Evolutionary conservation across 30 jellyfish, hydroid and myxozoan genomes (phyloP).

Genomic region (Haliclystus octoradiatus): DNA sequence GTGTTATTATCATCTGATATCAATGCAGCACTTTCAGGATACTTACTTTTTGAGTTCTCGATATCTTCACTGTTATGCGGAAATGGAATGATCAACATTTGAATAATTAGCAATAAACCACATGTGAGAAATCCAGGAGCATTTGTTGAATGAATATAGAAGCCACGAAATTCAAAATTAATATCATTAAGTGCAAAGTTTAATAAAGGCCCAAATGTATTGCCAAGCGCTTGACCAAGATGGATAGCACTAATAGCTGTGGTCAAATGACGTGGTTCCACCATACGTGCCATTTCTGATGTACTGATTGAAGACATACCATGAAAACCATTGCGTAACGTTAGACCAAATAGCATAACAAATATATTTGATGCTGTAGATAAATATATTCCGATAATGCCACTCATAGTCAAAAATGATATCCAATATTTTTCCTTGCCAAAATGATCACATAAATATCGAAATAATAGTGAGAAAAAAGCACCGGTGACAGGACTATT

Average conservation of each 20-base stretch:
- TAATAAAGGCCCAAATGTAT: neutral
- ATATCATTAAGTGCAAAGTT: neutral
- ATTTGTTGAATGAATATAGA: neutral
- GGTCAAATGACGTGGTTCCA: neutral
- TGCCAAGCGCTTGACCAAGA: neutral
- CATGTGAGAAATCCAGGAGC: neutral
- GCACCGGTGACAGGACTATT: too few species aligned
- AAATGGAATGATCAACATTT: neutral
- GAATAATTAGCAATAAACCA: neutral
- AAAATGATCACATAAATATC: too few species aligned
- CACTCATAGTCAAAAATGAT: too few species aligned
- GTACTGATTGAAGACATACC: neutral
- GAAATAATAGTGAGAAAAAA: too few species aligned
- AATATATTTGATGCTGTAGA: neutral
- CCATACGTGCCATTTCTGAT: neutral
- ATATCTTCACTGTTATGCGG: neutral
- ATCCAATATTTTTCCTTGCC: too few species aligned
- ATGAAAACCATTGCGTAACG: neutral
- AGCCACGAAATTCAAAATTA: neutral
- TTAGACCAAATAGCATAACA: neutral
- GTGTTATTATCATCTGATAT: too few species aligned
- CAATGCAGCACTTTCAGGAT: too few species aligned
- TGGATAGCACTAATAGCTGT: neutral
- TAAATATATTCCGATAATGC: neutral
- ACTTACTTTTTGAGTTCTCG: too few species aligned